These are phyloP conservation scores for Panurus biarmicus DNA, from an alignment of 2,113 vertebrate genomes.

Conservation along the genomic window DNA sequence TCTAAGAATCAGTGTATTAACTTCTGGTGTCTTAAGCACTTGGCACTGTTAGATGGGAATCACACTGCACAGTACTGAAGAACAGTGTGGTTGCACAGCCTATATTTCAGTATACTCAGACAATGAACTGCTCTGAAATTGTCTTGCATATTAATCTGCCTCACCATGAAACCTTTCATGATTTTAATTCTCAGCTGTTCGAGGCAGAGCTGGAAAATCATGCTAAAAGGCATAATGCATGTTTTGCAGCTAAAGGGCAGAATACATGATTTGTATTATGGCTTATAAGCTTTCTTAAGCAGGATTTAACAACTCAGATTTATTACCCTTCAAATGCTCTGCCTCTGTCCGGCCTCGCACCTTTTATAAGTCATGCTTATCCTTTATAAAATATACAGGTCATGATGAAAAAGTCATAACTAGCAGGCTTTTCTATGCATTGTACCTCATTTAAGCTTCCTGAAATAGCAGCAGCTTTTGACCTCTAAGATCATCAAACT, in stretches of 20 bases:
- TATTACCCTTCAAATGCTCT: neutral
- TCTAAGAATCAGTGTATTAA: neutral
- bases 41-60: neutral
- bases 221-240: neutral
- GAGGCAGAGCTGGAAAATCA: neutral
- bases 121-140: neutral
- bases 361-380: neutral
- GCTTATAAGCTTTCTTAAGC: neutral
- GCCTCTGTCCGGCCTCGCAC: neutral
- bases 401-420: neutral
- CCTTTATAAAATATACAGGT: neutral
- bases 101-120: neutral
- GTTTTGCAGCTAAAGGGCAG: neutral
- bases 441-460: neutral
- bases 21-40: neutral
- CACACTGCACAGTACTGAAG: neutral
- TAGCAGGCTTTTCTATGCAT: neutral
- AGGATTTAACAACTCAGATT: neutral
- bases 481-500: neutral
- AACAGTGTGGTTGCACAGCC: neutral
- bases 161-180: neutral
- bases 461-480: neutral
- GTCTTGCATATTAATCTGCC: neutral
- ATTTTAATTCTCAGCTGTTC: constrained; percentile 6
- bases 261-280: neutral